phyloP scores from a whole-genome alignment of 2,113 vertebrate species.

The Machaerirhynchus nigripectus region DNA sequence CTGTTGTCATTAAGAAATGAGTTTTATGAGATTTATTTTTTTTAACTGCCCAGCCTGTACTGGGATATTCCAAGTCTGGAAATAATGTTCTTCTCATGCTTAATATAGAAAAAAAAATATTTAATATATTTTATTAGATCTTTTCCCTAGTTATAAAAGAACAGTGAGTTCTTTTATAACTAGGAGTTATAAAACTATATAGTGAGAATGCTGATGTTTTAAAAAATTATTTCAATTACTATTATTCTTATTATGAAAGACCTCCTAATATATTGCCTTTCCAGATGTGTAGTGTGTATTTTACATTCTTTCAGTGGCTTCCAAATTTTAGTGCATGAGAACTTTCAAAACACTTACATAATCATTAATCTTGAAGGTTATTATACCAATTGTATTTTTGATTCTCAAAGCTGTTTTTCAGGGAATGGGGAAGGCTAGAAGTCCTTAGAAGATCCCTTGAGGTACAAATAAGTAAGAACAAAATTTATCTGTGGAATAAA shows the following conservation, averaged over 20 bases:
- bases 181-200: too few relatives aligned
- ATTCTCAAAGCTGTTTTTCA: conserved; percentile 1
- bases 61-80: conserved; percentile 10
- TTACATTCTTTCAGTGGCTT: background rate
- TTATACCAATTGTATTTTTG: conserved; percentile 9
- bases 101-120: background rate
- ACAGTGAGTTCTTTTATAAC: too few relatives aligned
- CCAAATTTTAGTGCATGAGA: background rate
- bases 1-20: conserved; percentile 24
- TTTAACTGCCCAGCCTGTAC: background rate
- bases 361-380: conserved; percentile 15
- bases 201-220: background rate
- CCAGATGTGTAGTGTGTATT: background rate
- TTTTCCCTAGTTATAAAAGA: background rate
- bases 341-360: background rate
- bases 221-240: background rate
- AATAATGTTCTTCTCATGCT: background rate
- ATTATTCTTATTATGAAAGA: background rate
- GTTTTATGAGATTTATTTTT: background rate
- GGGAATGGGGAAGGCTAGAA: background rate
- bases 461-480: background rate
- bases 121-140: background rate
- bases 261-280: background rate
- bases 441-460: background rate
- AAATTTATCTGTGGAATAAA: conserved; percentile 1